Percentiles rank a stretch among this genome's conserved stretches.
These are phyloP conservation scores for Dendroctonus valens DNA, from an alignment of 1,140 invertebrate genomes.

Conservation along the genomic window DNA sequence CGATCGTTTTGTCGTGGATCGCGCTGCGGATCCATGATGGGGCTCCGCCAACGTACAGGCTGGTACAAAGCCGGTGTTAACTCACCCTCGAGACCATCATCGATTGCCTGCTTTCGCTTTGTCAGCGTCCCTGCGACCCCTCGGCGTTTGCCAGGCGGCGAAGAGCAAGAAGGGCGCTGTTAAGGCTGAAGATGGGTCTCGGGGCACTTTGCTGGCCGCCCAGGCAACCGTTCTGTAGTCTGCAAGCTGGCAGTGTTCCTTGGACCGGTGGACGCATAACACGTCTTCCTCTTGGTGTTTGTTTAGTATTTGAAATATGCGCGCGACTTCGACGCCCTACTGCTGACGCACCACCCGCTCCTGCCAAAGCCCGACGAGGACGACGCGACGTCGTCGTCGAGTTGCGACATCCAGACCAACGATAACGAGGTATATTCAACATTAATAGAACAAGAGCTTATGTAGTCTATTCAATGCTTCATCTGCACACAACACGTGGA, in stretches of 20 bases:
- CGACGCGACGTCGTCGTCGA: conserved; percentile 15
- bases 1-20: too few relatives aligned
- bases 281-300: conserved; percentile 29
- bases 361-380: conserved; percentile 17
- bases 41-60: neutral
- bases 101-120: conserved; percentile 27
- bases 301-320: conserved; percentile 10
- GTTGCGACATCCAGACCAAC: conserved; percentile 5
- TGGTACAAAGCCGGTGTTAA: neutral
- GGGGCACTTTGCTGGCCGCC: conserved; percentile 16
- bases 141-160: conserved; percentile 17
- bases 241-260: conserved; percentile 30
- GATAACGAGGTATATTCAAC: conserved; percentile 19
- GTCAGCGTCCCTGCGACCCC: conserved; percentile 22
- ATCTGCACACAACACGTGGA: too few relatives aligned
- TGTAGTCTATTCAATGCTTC: neutral
- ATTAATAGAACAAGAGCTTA: conserved; percentile 8
- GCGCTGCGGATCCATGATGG: too few relatives aligned
- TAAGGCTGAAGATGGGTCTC: conserved; percentile 23
- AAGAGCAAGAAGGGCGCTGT: conserved; percentile 30
- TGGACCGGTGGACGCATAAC: conserved; percentile 27
- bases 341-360: conserved; percentile 26
- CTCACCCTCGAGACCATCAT: conserved; percentile 22
- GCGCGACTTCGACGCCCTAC: conserved; percentile 25
- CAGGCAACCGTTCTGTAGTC: conserved; percentile 26